These are phyloP conservation scores for Saccostrea glomerata DNA, from an alignment of 1,140 invertebrate genomes.

Conservation along the genomic window DNA sequence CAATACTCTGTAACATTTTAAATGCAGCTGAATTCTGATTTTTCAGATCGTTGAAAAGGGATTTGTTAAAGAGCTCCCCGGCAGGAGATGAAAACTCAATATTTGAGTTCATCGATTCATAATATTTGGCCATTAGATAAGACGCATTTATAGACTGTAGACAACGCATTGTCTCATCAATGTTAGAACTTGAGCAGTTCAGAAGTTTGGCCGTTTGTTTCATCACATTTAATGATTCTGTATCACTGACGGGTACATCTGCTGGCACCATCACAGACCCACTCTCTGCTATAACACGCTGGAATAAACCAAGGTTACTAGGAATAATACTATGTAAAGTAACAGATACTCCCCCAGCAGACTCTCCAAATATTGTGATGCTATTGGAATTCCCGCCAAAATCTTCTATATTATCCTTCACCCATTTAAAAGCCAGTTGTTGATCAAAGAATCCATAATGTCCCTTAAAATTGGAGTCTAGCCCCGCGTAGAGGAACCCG, in stretches of 20 bases:
- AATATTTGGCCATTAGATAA: slow-evolving; percentile 1
- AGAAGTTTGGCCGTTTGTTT: slow-evolving; percentile 38
- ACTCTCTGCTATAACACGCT: slow-evolving; percentile 51
- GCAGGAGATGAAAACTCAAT: slow-evolving; percentile 36
- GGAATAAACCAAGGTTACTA: slow-evolving; percentile 45
- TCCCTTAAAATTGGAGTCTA: slow-evolving; percentile 89
- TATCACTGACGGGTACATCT: background rate
- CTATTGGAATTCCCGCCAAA: slow-evolving; percentile 86
- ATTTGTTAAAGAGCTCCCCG: slow-evolving; percentile 44
- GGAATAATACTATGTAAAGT: slow-evolving; percentile 38
- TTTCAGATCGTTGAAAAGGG: slow-evolving; percentile 9
- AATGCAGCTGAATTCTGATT: background rate
- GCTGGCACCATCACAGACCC: slow-evolving; percentile 35
- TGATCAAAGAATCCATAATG: slow-evolving; percentile 97
- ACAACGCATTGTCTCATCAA: slow-evolving; percentile 40
- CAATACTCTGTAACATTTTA: slow-evolving; percentile 47
- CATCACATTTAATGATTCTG: background rate
- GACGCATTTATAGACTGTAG: background rate
- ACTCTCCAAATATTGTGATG: slow-evolving; percentile 83
- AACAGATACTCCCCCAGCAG: slow-evolving; percentile 51
- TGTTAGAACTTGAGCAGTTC: background rate
- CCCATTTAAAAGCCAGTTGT: slow-evolving; percentile 86
- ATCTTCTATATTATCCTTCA: slow-evolving; percentile 85
- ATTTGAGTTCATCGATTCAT: background rate
- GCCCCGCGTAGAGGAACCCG: slow-evolving; percentile 95